A percentile compares a stretch with the other conserved stretches of the same genome.
Evolutionary conservation across 2,113 vertebrate species (phyloP).

Genomic region (Ailuropoda melanoleuca): DNA sequence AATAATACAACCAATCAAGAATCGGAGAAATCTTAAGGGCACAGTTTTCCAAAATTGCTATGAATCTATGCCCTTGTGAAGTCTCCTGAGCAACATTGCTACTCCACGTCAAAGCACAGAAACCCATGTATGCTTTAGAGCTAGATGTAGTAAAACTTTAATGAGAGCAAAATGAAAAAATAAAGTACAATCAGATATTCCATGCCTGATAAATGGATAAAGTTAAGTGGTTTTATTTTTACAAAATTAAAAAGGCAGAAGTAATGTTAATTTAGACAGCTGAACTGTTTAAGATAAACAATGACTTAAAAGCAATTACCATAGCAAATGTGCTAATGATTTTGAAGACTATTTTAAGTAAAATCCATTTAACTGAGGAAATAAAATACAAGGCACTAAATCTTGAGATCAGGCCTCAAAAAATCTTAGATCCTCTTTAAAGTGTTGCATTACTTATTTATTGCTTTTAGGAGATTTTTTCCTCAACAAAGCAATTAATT

Average conservation of each 20-base stretch:
- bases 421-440: constrained; percentile 12
- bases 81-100: background rate
- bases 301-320: background rate
- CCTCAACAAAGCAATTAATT: constrained; percentile 50
- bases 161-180: background rate
- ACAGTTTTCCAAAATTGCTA: background rate
- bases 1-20: background rate
- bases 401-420: background rate
- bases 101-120: background rate
- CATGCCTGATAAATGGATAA: background rate
- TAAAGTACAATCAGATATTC: background rate
- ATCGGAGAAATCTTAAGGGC: background rate
- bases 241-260: background rate
- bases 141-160: background rate
- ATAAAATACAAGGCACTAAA: background rate
- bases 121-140: background rate
- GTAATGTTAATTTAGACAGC: background rate
- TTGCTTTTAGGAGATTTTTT: background rate
- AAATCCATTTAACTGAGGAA: constrained; percentile 39
- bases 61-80: background rate
- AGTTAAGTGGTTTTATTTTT: background rate
- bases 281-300: constrained; percentile 8
- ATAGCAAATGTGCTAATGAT: background rate
- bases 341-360: constrained; percentile 32
- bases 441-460: constrained; percentile 34